These are phyloP conservation scores for Linurgus olivaceus DNA, from an alignment of 2,797 vertebrate genomes.

Conservation along the genomic window DNA sequence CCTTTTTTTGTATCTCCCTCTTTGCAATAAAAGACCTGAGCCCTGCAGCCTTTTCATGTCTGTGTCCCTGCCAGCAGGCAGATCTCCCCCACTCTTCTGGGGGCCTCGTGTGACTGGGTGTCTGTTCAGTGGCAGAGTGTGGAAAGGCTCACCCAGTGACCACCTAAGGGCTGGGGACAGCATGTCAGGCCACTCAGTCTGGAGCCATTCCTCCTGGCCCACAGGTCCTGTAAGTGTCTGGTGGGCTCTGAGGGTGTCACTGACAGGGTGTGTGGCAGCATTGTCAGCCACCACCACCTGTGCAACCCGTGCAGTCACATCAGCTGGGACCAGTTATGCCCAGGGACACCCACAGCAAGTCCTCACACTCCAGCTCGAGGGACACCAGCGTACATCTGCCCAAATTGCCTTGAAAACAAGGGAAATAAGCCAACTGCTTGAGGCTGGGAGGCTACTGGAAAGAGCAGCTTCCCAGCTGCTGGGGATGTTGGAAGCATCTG, in stretches of 20 bases:
- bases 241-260: not conserved
- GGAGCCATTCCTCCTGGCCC: not conserved
- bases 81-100: not conserved
- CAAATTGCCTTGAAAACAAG: not conserved
- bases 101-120: too few relatives aligned
- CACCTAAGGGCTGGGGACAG: not conserved
- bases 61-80: not conserved
- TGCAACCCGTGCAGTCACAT: not conserved
- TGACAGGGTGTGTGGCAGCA: not conserved
- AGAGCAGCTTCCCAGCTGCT: not conserved
- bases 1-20: conserved; percentile 37
- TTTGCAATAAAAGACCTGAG: conserved; percentile 68
- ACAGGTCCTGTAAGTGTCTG: not conserved
- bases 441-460: not conserved
- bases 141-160: not conserved
- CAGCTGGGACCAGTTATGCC: not conserved
- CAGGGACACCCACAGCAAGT: not conserved
- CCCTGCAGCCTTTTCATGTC: not conserved
- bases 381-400: not conserved
- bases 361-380: not conserved
- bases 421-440: not conserved
- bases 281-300: not conserved
- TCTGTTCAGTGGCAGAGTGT: not conserved
- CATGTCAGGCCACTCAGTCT: not conserved
- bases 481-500: not conserved